Base-by-base conservation (phyloP, 2,113 vertebrate genomes). In the Ceyx cyanopectus region DNA sequence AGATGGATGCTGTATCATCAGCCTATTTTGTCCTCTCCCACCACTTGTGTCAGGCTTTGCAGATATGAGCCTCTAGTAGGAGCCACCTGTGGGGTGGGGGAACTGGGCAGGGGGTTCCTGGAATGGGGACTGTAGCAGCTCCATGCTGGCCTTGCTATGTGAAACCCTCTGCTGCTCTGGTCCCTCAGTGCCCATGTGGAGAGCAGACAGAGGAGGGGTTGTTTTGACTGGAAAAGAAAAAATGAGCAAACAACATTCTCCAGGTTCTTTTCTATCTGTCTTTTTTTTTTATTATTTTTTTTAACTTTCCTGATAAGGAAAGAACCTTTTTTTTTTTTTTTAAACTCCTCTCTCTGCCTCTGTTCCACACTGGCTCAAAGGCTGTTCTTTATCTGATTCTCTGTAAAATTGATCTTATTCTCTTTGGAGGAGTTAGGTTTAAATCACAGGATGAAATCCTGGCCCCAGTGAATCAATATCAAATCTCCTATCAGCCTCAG, bases 351-450 rank as follows among this genome's bases (percentile, higher is more conserved):
- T 93, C 43, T 72, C 92, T 69, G 66, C 15, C 13, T 85, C 57
- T 86, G 74, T 70, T 68, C 67, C 85, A 34, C 46, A 14, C 58
- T 1, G 4, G 65, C 92, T 96, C 87, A 94, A 96, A 94, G 87
- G 60, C 91, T 95, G 89, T 73, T 96, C 91, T 96, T 93, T 92
- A 95, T 92, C 92, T 92, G 95, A 96, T 95, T 94, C 87, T 87
- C 89, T 80, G 84, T 84, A 92, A 96, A 94, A 96, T 95, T 96
- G 92, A 93, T 94, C 94, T 94, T 96, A 96, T 79, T 94, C 95
- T 96, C 95, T 96, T 95, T 95, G 91, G 94, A 96, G 84, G 91
- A 95, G 94, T 95, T 96, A 94, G 85, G 68, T 94, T 96, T 95
- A 96, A 96, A 89, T 96, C 92, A 91, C 75, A 89, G 87, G 84